Evolutionary conservation across 2,797 vertebrate species (phyloP), one percentile per base, ranked within the genome.

Genomic region (Mastacembelus armatus): DNA sequence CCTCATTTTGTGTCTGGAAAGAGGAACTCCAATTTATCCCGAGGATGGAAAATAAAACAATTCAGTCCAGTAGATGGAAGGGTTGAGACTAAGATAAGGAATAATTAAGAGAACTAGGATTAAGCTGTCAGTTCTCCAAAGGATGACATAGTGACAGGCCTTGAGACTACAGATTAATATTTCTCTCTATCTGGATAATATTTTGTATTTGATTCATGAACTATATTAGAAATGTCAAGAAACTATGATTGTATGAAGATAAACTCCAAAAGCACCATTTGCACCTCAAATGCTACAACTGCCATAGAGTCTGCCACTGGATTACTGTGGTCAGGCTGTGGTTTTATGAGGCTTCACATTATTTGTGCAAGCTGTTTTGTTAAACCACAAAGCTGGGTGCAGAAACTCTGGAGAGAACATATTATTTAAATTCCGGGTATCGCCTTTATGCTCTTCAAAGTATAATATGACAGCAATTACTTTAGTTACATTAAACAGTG

Each of bases 291-390:
- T 40, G 33, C 19, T 65, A 33, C 71, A 72, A 22, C 39, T 85
- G 81, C 79, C 79, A 83, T 71, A 74, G 29, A 47, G 70, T 61
- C 77, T 80, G 76, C 82, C 78, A 64, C 52, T 66, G 56, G 51
- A 86, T 85, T 75, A 80, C 74, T 82, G 86, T 50, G 84, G 84
- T 75, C 11, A n/a, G 69, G n/a, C 58, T 77, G 77, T 30, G 83
- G 85, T 85, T 85, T 40, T 69, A 67, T 59, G 71, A 75, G 54
- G 63, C 65, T 66, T 75, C 71, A 66, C 22, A 8, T 81, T 79
- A 76, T 85, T 79, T 82, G 55, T 64, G 71, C 74, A 81, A 85
- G 71, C 81, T 72, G 56, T 78, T 82, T 73, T 45, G 36, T 77
- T 52, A 70, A 65, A 82, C 81, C 76, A 24, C 71, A 77, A 61